Evolutionary conservation across 2,888 invertebrate species (phyloP).

Genomic region (Meloe dianella): DNA sequence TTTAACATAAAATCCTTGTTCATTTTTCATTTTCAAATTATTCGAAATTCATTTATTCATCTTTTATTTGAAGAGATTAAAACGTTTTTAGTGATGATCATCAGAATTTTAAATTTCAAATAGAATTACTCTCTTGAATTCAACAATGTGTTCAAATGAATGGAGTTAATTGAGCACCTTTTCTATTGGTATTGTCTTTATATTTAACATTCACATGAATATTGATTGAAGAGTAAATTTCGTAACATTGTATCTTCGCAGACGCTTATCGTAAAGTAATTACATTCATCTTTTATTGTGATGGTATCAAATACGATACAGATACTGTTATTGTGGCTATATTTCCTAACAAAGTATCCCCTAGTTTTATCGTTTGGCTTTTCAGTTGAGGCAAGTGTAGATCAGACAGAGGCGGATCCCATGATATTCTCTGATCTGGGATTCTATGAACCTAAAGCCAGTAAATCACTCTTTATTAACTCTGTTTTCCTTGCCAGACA

Average conservation of each 20-base stretch:
- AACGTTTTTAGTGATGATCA: not conserved
- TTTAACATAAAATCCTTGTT: not conserved
- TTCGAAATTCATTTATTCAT: not conserved
- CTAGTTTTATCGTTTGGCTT: not conserved
- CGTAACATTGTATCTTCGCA: not conserved
- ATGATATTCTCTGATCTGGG: slow-evolving; percentile 33
- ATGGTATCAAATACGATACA: not conserved
- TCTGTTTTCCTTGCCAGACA: slow-evolving; percentile 35
- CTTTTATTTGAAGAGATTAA: not conserved
- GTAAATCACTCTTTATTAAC: slow-evolving; percentile 47
- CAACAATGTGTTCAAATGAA: not conserved
- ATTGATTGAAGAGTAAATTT: not conserved
- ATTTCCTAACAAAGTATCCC: not conserved
- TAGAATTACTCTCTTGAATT: not conserved
- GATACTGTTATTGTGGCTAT: not conserved
- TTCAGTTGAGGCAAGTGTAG: not conserved
- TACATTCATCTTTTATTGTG: not conserved
- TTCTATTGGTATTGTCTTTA: not conserved
- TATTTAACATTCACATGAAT: not conserved
- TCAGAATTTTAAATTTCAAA: not conserved
- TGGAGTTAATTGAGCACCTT: not conserved
- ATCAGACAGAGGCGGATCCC: slow-evolving; percentile 28
- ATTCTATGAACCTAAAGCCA: slow-evolving; percentile 34
- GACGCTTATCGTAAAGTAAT: not conserved
- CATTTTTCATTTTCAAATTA: not conserved